Conservation (phyloP, 2,113 vertebrate species). For the Percina caprodes region DNA sequence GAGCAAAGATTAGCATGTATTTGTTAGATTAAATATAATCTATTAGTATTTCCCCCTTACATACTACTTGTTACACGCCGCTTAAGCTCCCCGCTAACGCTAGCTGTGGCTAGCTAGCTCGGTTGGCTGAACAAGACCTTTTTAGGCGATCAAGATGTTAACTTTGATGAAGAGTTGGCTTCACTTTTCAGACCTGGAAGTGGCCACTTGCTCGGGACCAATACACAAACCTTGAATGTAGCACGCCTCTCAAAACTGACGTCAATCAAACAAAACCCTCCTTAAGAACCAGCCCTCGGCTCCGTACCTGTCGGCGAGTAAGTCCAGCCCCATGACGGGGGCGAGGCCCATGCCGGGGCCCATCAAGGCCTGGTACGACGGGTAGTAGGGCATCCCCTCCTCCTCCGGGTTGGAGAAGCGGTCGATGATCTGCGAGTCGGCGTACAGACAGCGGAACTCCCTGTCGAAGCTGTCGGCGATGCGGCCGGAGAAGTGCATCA, state of each 20-base stretch:
- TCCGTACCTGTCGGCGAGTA: conserved; percentile 68
- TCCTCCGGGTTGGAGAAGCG: conserved; percentile 82
- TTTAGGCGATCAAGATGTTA: too few relatives aligned
- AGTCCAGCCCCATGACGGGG: conserved; percentile 36
- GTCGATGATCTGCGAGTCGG: conserved; percentile 90
- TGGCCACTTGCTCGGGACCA: too few relatives aligned
- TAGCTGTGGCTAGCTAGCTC: too few relatives aligned
- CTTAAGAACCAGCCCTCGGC: neutral
- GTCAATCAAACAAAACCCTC: too few relatives aligned
- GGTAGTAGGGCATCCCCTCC: conserved; percentile 68
- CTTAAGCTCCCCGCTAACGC: too few relatives aligned
- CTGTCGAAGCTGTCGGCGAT: conserved; percentile 92
- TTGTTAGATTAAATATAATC: neutral
- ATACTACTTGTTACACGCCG: too few relatives aligned
- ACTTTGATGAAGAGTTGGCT: too few relatives aligned
- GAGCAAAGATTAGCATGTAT: neutral
- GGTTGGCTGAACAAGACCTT: too few relatives aligned
- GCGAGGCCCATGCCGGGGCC: conserved; percentile 42
- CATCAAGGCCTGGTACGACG: conserved; percentile 37
- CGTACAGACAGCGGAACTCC: conserved; percentile 95
- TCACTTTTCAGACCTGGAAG: too few relatives aligned
- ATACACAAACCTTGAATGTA: too few relatives aligned
- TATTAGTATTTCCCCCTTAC: neutral
- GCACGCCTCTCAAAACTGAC: too few relatives aligned
- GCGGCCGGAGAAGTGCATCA: conserved; percentile 91